phyloP scores from a whole-genome alignment of 2,888 invertebrate genomes.

The Ophion costatus region DNA sequence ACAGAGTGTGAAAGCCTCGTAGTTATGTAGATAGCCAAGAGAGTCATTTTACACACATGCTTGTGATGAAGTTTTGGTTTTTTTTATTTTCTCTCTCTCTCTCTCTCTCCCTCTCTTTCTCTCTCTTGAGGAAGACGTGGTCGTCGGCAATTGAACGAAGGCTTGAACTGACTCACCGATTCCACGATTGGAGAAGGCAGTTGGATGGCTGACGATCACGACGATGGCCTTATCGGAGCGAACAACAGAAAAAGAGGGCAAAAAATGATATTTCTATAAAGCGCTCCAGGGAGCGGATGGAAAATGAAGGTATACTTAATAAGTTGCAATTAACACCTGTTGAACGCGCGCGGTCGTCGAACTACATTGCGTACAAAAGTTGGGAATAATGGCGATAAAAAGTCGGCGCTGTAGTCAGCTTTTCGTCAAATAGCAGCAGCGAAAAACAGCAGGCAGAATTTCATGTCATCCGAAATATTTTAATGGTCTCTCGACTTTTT shows the following conservation, averaged over 20 bases:
- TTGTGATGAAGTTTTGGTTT: no score
- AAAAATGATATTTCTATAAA: not conserved
- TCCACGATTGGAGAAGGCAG: not conserved
- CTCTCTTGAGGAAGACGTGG: no score
- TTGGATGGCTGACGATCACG: not conserved
- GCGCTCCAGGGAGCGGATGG: not conserved
- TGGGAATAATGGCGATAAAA: not conserved
- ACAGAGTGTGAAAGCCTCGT: no score
- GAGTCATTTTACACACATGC: no score
- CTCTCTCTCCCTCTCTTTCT: no score
- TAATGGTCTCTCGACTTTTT: constrained; percentile 30
- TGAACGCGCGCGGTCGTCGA: not conserved
- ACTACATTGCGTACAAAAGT: not conserved
- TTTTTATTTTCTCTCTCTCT: no score
- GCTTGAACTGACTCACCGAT: not conserved
- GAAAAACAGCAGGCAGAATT: constrained; percentile 11
- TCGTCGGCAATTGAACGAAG: not conserved
- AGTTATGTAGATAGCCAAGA: no score
- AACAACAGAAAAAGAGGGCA: not conserved
- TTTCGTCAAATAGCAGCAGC: no score
- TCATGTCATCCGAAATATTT: constrained; percentile 54
- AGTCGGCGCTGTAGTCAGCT: not conserved
- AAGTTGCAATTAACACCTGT: constrained; percentile 5
- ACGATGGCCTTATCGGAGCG: not conserved
- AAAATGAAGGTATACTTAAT: not conserved